These are phyloP conservation scores for Ctenosaura bakeri DNA, from an alignment of 2,797 vertebrate species.

Conservation along the genomic window DNA sequence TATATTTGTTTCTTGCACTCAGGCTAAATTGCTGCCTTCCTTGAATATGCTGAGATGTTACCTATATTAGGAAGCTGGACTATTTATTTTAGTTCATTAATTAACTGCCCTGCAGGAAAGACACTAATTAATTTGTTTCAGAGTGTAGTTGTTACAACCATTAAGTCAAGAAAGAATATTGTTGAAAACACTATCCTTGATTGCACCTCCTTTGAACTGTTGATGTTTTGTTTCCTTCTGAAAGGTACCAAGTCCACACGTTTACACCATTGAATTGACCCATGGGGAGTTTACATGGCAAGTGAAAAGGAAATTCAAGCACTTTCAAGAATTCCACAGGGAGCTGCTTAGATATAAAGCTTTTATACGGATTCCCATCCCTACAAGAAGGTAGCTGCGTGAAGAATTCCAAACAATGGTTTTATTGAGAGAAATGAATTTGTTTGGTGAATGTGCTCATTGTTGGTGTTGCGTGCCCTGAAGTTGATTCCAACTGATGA, in stretches of 20 bases:
- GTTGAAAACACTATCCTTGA: not conserved
- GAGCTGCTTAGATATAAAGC: conserved; percentile 95
- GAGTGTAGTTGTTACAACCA: not conserved
- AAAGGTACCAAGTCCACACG: conserved; percentile 80
- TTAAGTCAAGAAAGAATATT: not conserved
- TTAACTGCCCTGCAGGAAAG: not conserved
- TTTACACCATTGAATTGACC: conserved; percentile 93
- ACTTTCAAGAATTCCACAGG: conserved; percentile 95
- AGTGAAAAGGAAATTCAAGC: conserved; percentile 97
- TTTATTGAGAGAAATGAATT: not conserved
- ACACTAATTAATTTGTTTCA: not conserved
- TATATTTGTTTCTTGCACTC: not conserved
- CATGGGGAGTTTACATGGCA: conserved; percentile 95
- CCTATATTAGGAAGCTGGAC: not conserved
- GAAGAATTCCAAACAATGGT: not conserved
- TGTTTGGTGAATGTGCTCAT: not conserved
- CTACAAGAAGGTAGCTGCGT: conserved; percentile 86
- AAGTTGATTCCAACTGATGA: too few species aligned
- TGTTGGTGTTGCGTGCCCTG: too few species aligned
- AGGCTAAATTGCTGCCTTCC: not conserved
- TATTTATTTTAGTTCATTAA: not conserved
- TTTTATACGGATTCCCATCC: conserved; percentile 93
- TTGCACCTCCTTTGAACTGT: not conserved
- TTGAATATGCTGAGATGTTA: not conserved
- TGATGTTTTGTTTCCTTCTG: conserved; percentile 1